Evolutionary conservation across 2,888 invertebrate species (phyloP), one percentile per base, ranked within the genome.

Genomic region (Chironomus riparius): DNA sequence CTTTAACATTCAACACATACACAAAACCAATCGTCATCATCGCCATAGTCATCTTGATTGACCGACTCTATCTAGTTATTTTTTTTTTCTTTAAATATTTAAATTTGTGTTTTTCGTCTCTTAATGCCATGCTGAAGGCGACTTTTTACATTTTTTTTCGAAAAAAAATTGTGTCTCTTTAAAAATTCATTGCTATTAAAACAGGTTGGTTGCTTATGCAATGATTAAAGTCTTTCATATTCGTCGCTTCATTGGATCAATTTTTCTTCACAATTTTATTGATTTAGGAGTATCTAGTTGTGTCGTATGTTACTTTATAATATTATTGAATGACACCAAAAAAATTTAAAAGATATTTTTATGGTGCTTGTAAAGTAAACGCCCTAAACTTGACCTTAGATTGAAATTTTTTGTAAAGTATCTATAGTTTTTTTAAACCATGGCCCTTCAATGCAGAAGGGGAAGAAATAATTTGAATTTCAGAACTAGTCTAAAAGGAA

Each of bases 191-290:
- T 4, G 21, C 70, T 70, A 22, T 56, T 56, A 13, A 47, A 65
- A 65, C 65, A 65, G 65, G 50, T 71, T 70, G 50, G 48, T 4
- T 18, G 70, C 71, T 71, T 71, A 71, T 71, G 71, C 71, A 71
- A 71, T 24, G 28, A 71, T 71, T 71, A n/a, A 71, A 71, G 71
- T 71, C 71, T 71, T 24, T 71, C 68, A 22, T 24, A 15, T 68
- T 24, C 10, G 4, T 56, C 56, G 38, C 38, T 38, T 38, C 38
- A 38, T 15, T 3, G 15, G n/a, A 15, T 56, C 56, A 56, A n/a
- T 15, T 24, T 65, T 65, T 2, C 12, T 24, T 12, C 22, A 18
- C 62, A 65, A 22, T 65, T 65, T 24, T 65, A 38, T 38, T 38
- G 38, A 38, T 38, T 38, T 38, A 38, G 38, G 38, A 38, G 38